These are phyloP conservation scores for Watersipora subatra DNA, from an alignment of 1,140 invertebrate species.

Conservation along the genomic window DNA sequence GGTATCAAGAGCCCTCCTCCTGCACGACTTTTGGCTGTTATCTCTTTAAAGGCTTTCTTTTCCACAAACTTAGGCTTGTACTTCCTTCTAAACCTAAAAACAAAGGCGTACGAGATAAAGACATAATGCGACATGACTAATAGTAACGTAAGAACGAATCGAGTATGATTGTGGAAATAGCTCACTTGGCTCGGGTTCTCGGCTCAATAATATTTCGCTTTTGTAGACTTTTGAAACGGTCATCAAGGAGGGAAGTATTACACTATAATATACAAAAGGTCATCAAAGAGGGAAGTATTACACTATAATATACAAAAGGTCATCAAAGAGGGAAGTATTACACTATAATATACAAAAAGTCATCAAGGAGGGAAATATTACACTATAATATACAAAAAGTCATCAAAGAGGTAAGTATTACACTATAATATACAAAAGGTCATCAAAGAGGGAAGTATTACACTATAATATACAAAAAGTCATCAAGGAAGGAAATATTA, in stretches of 20 bases:
- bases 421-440: too few species aligned
- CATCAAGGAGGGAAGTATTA: constrained; percentile 53
- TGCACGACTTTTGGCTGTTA: not conserved
- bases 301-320: too few species aligned
- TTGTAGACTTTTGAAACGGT: constrained; percentile 64
- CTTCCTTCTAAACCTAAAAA: constrained; percentile 2
- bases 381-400: too few species aligned
- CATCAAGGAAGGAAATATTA: too few species aligned
- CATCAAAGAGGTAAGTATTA: too few species aligned
- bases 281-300: too few species aligned
- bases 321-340: too few species aligned
- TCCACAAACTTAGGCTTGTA: not conserved
- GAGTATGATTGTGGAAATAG: too few species aligned
- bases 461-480: too few species aligned
- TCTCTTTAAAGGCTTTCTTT: not conserved
- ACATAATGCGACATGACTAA: constrained; percentile 1
- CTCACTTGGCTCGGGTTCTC: constrained; percentile 37
- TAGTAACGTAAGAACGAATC: not conserved
- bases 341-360: constrained; percentile 5
- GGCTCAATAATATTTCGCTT: constrained; percentile 61
- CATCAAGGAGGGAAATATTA: not conserved
- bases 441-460: too few species aligned
- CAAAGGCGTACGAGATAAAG: not conserved
- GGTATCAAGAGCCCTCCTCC: not conserved
- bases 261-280: constrained; percentile 35